These are phyloP conservation scores for Pterocles orientalis DNA, from an alignment of 2,113 vertebrate species.

Conservation along the genomic window DNA sequence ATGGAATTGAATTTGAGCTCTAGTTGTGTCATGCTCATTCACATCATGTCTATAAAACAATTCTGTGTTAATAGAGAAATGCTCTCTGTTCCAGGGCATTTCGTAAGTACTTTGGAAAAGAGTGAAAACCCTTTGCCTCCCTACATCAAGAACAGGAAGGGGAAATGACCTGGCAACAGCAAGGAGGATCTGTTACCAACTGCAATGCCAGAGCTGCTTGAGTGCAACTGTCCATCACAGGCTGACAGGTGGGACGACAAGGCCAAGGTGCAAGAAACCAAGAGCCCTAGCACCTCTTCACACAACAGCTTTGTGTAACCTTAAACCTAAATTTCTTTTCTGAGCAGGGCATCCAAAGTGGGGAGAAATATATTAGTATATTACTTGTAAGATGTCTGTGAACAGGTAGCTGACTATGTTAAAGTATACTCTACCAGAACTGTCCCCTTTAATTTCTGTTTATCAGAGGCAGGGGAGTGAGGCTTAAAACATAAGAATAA, in stretches of 20 bases:
- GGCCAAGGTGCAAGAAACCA: neutral
- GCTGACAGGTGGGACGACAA: neutral
- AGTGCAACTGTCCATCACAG: neutral
- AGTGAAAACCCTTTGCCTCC: neutral
- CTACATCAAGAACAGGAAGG: neutral
- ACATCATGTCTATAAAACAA: neutral
- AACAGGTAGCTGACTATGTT: neutral
- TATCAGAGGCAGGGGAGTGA: neutral
- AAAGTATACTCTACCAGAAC: neutral
- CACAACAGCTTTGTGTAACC: neutral
- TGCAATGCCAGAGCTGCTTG: neutral
- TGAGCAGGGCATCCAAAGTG: neutral
- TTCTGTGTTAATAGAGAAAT: fast-evolving
- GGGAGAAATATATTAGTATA: neutral
- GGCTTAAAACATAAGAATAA: neutral
- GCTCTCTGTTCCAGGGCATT: neutral
- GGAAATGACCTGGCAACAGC: neutral
- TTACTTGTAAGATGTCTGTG: neutral
- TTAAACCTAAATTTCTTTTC: neutral
- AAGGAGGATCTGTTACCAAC: neutral
- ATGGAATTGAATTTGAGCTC: neutral
- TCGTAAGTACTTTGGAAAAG: neutral
- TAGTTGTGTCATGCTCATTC: neutral
- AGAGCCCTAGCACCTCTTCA: neutral
- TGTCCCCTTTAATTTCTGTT: neutral